Base-by-base conservation (phyloP, 2,888 invertebrate genomes). In the Cephus spinipes region DNA sequence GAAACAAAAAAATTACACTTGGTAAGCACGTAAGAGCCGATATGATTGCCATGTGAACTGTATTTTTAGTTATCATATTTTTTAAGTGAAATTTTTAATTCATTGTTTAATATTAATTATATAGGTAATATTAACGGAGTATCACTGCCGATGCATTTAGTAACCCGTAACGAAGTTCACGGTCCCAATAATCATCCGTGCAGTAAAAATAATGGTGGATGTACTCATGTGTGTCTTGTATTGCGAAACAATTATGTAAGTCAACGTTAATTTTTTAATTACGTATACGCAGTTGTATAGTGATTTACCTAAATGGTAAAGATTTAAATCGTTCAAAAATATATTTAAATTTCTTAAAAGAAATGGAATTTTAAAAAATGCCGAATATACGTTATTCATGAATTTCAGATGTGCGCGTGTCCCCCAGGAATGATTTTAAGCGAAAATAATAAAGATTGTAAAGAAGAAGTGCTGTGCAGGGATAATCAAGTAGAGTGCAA, bases 151-250 rank as follows among this genome's bases (percentile, higher is more conserved):
- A 84, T 93, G 92, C 93, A 93, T 55, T 87, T 95, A 23, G 92
- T 55, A 55, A 55, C 55, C 23, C 55, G 23, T 55, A 23, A 23
- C 2, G 55, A 55, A 55, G 23, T 9, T 23, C 23, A 55, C 23
- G 9, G 23, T 55, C 55, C 23, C 9, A 23, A 23, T 55, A 15
- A 23, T n/a, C 95, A 95, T 90, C 93, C 93, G 0, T 97, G 97
- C 85, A 92, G 92, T 36, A 85, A 85, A 12, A 92, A 92, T 40
- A 94, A 94, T 80, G 94, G 94, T 69, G 94, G 94, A 1, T 97
- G 97, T 86, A 95, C 95, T 3, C 95, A 96, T 88, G 91, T 97
- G 12, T 97, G 97, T 87, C 93, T 96, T 3, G 93, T 94, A 78
- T 88, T 55, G 9, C 55, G 55, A 55, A 55, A 55, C 6, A 55